Conservation (phyloP, 2,113 vertebrate genomes). For the Phalacrocorax aristotelis region DNA sequence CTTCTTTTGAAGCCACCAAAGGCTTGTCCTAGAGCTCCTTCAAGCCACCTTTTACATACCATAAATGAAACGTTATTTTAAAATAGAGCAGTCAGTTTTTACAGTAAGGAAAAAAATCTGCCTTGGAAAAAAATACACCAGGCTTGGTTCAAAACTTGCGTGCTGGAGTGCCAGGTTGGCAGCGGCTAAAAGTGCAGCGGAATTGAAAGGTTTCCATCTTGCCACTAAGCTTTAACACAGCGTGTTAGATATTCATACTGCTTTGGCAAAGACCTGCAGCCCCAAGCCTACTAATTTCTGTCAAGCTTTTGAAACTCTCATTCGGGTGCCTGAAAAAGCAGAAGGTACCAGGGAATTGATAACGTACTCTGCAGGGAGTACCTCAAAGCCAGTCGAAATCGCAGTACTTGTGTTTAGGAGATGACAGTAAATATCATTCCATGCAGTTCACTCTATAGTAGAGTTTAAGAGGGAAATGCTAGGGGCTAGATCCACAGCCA, state of each 20-base stretch:
- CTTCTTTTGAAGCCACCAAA: neutral
- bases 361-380: neutral
- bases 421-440: neutral
- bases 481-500: neutral
- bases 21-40: neutral
- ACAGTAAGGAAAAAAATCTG: conserved; percentile 48
- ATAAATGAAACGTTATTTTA: conserved; percentile 17
- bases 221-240: conserved; percentile 18
- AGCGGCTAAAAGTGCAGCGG: conserved; percentile 44
- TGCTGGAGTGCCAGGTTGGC: conserved; percentile 54
- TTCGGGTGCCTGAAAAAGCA: neutral
- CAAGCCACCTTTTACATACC: neutral
- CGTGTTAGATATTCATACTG: neutral
- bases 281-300: neutral
- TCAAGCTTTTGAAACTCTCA: neutral
- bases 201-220: conserved; percentile 56
- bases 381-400: neutral
- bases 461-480: neutral
- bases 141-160: conserved; percentile 35
- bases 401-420: neutral
- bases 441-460: neutral
- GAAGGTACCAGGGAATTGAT: neutral
- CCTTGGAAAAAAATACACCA: conserved; percentile 47
- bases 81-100: conserved; percentile 37
- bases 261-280: conserved; percentile 25